Percentiles rank a stretch among this genome's conserved stretches.
Conservation (phyloP, 1,140 invertebrate species). For the Mesaphorura yosii region DNA sequence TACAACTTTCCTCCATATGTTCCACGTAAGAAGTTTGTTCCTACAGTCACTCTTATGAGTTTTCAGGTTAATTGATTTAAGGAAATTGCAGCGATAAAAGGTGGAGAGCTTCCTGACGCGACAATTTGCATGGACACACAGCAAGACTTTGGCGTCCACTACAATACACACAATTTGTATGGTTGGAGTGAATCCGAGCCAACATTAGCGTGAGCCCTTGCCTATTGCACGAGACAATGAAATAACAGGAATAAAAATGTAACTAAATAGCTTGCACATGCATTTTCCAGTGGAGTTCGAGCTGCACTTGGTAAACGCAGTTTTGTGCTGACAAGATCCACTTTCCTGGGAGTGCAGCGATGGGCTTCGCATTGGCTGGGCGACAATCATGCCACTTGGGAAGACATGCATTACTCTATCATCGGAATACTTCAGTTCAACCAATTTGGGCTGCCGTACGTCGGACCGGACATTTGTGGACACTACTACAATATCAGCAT, state of each 20-base stretch:
- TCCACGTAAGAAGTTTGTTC: neutral
- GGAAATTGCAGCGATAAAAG: neutral
- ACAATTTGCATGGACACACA: conserved; percentile 31
- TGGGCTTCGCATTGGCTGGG: conserved; percentile 41
- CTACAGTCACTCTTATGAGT: neutral
- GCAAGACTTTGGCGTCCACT: conserved; percentile 33
- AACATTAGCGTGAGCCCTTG: conserved; percentile 36
- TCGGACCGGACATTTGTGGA: conserved; percentile 32
- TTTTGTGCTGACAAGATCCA: conserved; percentile 42
- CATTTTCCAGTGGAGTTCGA: conserved; percentile 2
- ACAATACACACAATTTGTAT: conserved; percentile 38
- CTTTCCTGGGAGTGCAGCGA: conserved; percentile 42
- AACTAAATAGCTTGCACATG: too few relatives aligned
- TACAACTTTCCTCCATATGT: conserved; percentile 26
- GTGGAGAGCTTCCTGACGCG: neutral
- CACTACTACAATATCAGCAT: neutral
- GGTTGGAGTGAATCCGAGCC: conserved; percentile 40
- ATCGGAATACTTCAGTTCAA: conserved; percentile 34
- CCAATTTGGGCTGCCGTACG: conserved; percentile 36
- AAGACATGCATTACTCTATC: conserved; percentile 39
- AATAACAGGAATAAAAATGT: neutral
- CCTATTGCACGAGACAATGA: neutral
- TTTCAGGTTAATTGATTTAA: neutral
- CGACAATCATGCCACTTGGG: conserved; percentile 43
- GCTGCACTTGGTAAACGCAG: conserved; percentile 26